A percentile compares a stretch with the other conserved stretches of the same genome.
Conservation (phyloP, 2,113 vertebrate genomes). For the Macrotis lagotis region DNA sequence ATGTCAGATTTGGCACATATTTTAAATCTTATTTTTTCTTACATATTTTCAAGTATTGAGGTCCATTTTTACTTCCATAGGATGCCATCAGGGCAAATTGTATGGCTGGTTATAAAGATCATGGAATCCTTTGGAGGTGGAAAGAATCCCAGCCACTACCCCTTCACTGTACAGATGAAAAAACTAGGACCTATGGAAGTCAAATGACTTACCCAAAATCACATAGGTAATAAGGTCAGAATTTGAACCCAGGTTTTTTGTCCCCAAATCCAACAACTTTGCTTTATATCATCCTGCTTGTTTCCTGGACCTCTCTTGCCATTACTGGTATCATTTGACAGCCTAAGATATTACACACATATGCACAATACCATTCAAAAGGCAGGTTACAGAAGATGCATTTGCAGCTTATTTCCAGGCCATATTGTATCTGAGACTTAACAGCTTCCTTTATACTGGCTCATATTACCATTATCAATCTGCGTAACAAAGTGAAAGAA, state of each 20-base stretch:
- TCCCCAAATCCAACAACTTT: not conserved
- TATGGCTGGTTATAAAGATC: not conserved
- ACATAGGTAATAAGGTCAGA: not conserved
- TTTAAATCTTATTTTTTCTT: slow-evolving; percentile 66
- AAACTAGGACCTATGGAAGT: not conserved
- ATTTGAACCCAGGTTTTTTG: not conserved
- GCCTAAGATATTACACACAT: not conserved
- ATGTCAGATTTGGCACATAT: slow-evolving; percentile 74
- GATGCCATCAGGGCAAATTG: slow-evolving; percentile 37
- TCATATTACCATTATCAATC: not conserved
- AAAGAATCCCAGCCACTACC: not conserved
- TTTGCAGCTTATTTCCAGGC: not conserved
- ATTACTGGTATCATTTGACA: not conserved
- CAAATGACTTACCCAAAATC: not conserved
- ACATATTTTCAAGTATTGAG: slow-evolving; percentile 68
- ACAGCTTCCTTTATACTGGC: not conserved
- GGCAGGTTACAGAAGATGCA: not conserved
- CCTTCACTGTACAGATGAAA: fast-evolving
- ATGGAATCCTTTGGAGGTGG: not conserved
- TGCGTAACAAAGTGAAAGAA: not conserved
- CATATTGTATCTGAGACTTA: not conserved
- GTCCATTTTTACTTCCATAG: slow-evolving; percentile 32
- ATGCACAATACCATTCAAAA: not conserved
- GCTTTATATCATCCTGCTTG: not conserved
- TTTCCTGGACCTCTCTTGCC: not conserved